Conservation (phyloP, 2,797 vertebrate genomes). For the Phataginus tricuspis region DNA sequence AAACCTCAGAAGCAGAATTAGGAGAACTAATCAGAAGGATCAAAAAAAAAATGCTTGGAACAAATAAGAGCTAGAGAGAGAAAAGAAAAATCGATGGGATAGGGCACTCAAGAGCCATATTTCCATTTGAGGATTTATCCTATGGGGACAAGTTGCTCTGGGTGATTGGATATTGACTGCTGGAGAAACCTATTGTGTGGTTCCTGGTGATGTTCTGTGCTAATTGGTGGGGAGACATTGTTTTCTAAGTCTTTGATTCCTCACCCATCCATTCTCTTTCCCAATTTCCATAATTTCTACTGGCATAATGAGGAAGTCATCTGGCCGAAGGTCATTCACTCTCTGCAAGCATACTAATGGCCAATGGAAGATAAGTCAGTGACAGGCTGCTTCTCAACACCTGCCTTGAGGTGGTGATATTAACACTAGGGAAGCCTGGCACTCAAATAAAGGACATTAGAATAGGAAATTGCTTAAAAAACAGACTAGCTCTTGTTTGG, state of each 20-base stretch:
- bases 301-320: not conserved
- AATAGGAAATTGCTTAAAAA: not conserved
- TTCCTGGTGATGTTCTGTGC: not conserved
- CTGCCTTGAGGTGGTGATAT: not conserved
- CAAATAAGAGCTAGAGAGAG: not conserved
- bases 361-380: not conserved
- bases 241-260: not conserved
- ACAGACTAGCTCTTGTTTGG: not conserved
- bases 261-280: no score
- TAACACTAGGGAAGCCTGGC: not conserved
- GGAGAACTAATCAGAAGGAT: not conserved
- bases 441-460: not conserved
- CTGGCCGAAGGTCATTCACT: not conserved
- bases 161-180: not conserved
- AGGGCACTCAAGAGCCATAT: not conserved
- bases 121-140: not conserved
- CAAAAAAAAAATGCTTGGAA: not conserved
- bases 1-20: not conserved
- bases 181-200: not conserved
- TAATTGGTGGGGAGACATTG: accelerated
- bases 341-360: not conserved
- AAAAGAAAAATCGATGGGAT: not conserved
- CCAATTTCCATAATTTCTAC: not conserved
- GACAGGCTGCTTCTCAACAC: not conserved
- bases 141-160: accelerated